These are phyloP conservation scores for Drosophila setosimentum DNA, from an alignment of 2,888 invertebrate species.

Conservation along the genomic window DNA sequence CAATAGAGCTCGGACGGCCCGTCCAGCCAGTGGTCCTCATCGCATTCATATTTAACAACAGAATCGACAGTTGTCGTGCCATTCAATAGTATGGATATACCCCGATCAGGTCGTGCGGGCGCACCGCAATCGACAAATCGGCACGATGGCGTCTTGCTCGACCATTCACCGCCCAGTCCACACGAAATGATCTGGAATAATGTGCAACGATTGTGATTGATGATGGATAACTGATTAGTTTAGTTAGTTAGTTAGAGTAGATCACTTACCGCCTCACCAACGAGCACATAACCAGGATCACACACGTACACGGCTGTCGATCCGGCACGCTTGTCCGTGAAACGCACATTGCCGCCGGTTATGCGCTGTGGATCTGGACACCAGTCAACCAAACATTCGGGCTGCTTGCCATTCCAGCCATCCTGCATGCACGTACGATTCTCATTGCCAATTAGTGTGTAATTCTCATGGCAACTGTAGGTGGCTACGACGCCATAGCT, in stretches of 20 bases:
- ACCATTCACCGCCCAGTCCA: constrained; percentile 94
- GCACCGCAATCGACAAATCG: constrained; percentile 95
- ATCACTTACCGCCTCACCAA: constrained; percentile 90
- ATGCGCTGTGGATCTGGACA: constrained; percentile 93
- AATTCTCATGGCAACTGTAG: constrained; percentile 93
- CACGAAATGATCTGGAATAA: constrained; percentile 90
- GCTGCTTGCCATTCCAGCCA: constrained; percentile 92
- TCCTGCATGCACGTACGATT: constrained; percentile 90
- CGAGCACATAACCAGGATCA: constrained; percentile 93
- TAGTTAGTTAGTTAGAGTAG: too few relatives aligned
- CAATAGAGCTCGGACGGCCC: constrained; percentile 90
- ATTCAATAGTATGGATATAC: constrained; percentile 90
- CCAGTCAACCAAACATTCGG: constrained; percentile 94
- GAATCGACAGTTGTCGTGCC: constrained; percentile 93
- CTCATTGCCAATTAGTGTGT: constrained; percentile 92
- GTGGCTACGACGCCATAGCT: constrained; percentile 91
- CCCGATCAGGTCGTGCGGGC: constrained; percentile 92
- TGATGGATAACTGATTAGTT: not conserved
- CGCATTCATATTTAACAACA: constrained; percentile 91
- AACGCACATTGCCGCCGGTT: constrained; percentile 90
- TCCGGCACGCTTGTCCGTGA: constrained; percentile 91
- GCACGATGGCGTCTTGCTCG: constrained; percentile 91
- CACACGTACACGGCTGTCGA: constrained; percentile 93
- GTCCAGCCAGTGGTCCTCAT: constrained; percentile 93
- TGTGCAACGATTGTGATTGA: not conserved